These are phyloP conservation scores for Dromococcyx pavoninus DNA, from an alignment of 2,797 vertebrate genomes.

Conservation along the genomic window DNA sequence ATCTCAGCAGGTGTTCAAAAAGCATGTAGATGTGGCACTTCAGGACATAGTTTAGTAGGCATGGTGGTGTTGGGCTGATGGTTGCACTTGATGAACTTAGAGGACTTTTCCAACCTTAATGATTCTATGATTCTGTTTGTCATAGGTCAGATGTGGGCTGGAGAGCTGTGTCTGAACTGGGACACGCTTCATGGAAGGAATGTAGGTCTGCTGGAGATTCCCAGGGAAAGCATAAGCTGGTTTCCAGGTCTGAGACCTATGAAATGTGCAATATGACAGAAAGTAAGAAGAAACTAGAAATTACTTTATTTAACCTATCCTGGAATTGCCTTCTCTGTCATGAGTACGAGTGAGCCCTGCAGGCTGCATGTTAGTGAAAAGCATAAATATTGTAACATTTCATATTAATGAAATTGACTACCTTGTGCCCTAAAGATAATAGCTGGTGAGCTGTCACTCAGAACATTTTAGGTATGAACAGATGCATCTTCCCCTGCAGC, in stretches of 20 bases:
- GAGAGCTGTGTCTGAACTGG: neutral
- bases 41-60: too few species aligned
- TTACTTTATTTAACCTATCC: neutral
- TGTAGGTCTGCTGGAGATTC: neutral
- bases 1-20: too few species aligned
- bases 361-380: slow-evolving; percentile 3
- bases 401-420: neutral
- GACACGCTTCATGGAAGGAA: neutral
- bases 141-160: too few species aligned
- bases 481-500: slow-evolving; percentile 20
- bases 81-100: too few species aligned
- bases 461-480: neutral
- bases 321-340: neutral
- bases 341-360: neutral
- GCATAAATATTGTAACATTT: slow-evolving; percentile 32
- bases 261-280: neutral
- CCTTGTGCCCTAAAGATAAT: slow-evolving; percentile 3
- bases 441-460: neutral
- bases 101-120: too few species aligned
- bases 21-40: too few species aligned
- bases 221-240: neutral
- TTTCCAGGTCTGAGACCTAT: neutral
- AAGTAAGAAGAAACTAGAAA: neutral
- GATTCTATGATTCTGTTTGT: neutral
- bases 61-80: too few species aligned